Conservation (phyloP, 2,113 vertebrate genomes). For the Manacus vitellinus region DNA sequence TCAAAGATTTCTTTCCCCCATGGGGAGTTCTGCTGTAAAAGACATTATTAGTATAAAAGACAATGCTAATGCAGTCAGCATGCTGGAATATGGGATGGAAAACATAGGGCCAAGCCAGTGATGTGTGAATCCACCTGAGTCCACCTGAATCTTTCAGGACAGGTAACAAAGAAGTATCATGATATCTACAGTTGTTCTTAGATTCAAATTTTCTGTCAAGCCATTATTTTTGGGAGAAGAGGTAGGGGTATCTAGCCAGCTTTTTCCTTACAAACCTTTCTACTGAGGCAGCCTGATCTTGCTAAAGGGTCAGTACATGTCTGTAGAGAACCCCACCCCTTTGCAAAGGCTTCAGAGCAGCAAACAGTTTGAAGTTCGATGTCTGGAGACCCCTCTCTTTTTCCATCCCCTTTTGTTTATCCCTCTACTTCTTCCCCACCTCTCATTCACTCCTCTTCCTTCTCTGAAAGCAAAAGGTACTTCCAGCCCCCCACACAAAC, state of each 20-base stretch:
- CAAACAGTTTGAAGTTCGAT: background rate
- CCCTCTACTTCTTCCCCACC: background rate
- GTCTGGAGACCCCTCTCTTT: background rate
- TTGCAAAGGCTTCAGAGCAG: background rate
- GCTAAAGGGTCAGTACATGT: background rate
- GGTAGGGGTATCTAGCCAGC: background rate
- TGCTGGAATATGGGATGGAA: background rate
- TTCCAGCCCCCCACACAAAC: background rate
- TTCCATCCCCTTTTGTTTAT: background rate
- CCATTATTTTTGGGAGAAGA: background rate
- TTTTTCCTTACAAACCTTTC: background rate
- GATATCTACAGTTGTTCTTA: background rate
- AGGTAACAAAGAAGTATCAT: background rate
- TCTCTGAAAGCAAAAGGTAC: background rate
- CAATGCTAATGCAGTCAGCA: background rate
- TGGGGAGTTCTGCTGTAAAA: background rate
- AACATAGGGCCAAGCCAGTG: background rate
- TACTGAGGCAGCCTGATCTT: background rate
- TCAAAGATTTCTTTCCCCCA: conserved; percentile 3
- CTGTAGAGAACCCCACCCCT: background rate
- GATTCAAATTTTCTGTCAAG: background rate
- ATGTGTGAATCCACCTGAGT: background rate
- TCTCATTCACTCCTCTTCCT: background rate
- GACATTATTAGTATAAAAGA: background rate
- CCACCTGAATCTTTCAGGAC: background rate